Conservation (phyloP, 2,888 invertebrate genomes). For the Pseudeuparius sepicola region DNA sequence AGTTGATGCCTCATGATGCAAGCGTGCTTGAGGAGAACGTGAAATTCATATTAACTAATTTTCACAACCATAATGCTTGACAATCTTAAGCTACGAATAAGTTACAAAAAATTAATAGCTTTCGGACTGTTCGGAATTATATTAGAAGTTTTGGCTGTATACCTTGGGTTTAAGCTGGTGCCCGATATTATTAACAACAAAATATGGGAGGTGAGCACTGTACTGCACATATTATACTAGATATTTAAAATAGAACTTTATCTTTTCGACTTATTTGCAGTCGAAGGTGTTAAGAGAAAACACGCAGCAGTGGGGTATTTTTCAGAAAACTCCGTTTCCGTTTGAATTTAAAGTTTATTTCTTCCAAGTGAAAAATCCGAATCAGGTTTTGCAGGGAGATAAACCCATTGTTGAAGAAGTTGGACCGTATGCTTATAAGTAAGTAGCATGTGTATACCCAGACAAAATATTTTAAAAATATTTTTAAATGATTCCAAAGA, state of each 20-base stretch:
- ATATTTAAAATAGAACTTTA: slow-evolving; percentile 4
- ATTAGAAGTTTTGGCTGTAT: slow-evolving; percentile 20
- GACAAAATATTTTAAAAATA: too few species aligned
- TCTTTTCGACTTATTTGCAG: slow-evolving; percentile 20
- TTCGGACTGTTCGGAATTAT: slow-evolving; percentile 23
- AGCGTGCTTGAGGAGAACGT: too few species aligned
- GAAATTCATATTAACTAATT: too few species aligned
- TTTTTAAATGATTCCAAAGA: too few species aligned
- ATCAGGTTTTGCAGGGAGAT: slow-evolving; percentile 27
- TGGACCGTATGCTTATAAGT: slow-evolving; percentile 31
- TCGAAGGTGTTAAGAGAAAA: slow-evolving; percentile 26
- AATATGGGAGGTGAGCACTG: slow-evolving; percentile 30
- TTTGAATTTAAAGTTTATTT: slow-evolving; percentile 28
- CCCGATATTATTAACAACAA: slow-evolving; percentile 27
- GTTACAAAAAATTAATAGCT: slow-evolving; percentile 20
- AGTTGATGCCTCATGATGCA: too few species aligned
- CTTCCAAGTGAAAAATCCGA: slow-evolving; percentile 28
- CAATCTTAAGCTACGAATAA: too few species aligned
- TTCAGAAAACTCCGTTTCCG: slow-evolving; percentile 29
- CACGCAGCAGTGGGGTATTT: slow-evolving; percentile 28
- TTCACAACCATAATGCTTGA: too few species aligned
- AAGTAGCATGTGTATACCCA: slow-evolving; percentile 14
- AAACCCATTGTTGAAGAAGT: slow-evolving; percentile 28
- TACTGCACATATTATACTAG: too few species aligned
- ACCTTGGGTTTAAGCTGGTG: slow-evolving; percentile 26